A percentile compares a stretch with the other conserved stretches of the same genome.
Conservation (phyloP, 2,797 vertebrate species). For the Ctenosaura bakeri region DNA sequence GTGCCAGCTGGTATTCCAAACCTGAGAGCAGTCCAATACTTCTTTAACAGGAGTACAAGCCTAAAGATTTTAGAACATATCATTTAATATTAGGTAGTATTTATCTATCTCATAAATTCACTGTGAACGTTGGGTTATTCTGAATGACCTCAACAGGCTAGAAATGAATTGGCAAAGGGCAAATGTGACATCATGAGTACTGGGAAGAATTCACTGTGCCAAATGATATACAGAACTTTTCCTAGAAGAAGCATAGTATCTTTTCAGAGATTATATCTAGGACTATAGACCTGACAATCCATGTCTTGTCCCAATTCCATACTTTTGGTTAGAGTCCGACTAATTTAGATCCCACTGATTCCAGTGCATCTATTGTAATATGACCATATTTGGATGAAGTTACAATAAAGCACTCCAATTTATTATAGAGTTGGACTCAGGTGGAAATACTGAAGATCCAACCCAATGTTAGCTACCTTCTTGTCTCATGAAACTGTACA, state of each 20-base stretch:
- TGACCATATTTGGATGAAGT: no score
- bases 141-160: background rate
- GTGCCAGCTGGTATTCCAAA: slow-evolving; percentile 51
- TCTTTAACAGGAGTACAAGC: background rate
- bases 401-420: no score
- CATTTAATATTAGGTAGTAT: background rate
- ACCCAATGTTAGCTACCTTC: background rate
- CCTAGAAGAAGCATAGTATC: background rate
- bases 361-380: no score
- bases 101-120: slow-evolving; percentile 1
- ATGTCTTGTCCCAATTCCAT: background rate
- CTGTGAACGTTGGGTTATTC: slow-evolving; percentile 4
- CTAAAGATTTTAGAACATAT: slow-evolving; percentile 6
- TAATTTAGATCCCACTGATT: no score
- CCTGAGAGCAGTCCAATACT: background rate
- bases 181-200: background rate
- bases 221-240: background rate
- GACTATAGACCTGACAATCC: background rate
- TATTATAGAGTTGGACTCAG: no score
- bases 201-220: no score
- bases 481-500: background rate
- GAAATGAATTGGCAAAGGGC: background rate
- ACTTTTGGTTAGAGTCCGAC: no score
- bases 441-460: no score
- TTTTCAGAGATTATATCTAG: background rate